These are phyloP conservation scores for Lathamus discolor DNA, from an alignment of 2,113 vertebrate species.

Conservation along the genomic window DNA sequence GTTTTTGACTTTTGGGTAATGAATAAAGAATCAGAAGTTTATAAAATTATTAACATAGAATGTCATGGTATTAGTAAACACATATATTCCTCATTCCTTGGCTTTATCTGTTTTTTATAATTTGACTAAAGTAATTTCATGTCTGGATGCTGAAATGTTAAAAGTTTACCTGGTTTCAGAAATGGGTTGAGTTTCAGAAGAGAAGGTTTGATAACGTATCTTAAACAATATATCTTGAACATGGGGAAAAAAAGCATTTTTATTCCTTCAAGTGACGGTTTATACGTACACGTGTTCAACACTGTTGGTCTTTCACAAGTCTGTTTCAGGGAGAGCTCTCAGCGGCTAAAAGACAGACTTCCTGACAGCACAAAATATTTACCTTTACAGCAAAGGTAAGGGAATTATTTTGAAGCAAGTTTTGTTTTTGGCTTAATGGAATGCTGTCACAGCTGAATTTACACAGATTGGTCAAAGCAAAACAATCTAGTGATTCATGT, in stretches of 20 bases:
- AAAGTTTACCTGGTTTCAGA: neutral
- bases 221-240: neutral
- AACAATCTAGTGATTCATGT: neutral
- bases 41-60: neutral
- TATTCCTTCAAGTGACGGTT: neutral
- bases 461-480: neutral
- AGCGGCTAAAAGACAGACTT: neutral
- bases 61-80: neutral
- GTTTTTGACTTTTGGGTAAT: neutral
- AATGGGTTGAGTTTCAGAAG: neutral
- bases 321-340: neutral
- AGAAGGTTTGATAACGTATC: neutral
- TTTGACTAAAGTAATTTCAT: neutral
- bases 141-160: neutral
- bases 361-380: neutral
- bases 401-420: neutral
- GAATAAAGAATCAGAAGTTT: neutral
- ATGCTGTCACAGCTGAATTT: neutral
- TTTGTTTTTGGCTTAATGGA: neutral
- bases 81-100: neutral
- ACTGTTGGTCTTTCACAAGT: neutral
- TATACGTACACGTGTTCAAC: neutral
- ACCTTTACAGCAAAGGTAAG: neutral
- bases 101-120: neutral
- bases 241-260: fast-evolving